Evolutionary conservation across 2,113 vertebrate species (phyloP), one percentile per base, ranked within the genome.

Genomic region (Pagrus major): DNA sequence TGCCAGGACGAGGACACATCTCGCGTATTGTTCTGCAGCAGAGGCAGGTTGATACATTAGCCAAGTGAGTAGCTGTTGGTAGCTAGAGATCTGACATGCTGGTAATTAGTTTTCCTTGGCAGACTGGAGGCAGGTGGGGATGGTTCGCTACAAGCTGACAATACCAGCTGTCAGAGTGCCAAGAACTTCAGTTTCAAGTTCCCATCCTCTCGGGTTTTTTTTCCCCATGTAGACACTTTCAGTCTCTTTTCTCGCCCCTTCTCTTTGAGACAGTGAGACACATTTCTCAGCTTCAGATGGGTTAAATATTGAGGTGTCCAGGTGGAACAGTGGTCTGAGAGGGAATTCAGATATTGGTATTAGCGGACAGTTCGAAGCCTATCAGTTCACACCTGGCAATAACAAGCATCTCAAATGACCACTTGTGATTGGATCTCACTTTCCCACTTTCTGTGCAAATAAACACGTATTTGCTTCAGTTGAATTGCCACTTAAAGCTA

Each of bases 41-140:
- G 20, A 73, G 81, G 74, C 76, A n/a, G 71, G 71, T 81, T 85
- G 88, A 88, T 87, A 90, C 79, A 60, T 70, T 88, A 74, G 85
- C 60, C 35, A 7, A 56, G 73, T 81, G 72, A 46, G 71, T 23
- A 49, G 83, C 82, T 71, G 81, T 29, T 63, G 80, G 56, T 72
- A 66, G 83, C 77, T 58, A 21, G 35, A 74, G 79, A 86, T 85
- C 87, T 89, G 91, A 92, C 81, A 18, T 74, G 71, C 37, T 64
- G 75, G 88, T 91, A 92, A 94, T 93, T 89, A 91, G 84, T 92
- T 93, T 91, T 88, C 73, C 76, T 80, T 79, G 79, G 71, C 67
- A 35, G 27, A 3, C 76, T 35, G 54, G 68, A 79, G 77, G 66
- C 54, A 76, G 61, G 37, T 73, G 47, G 59, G 63, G 64, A 76